Evolutionary conservation across 2,888 invertebrate genomes (phyloP).

Genomic region (Hoplodrina ambigua): DNA sequence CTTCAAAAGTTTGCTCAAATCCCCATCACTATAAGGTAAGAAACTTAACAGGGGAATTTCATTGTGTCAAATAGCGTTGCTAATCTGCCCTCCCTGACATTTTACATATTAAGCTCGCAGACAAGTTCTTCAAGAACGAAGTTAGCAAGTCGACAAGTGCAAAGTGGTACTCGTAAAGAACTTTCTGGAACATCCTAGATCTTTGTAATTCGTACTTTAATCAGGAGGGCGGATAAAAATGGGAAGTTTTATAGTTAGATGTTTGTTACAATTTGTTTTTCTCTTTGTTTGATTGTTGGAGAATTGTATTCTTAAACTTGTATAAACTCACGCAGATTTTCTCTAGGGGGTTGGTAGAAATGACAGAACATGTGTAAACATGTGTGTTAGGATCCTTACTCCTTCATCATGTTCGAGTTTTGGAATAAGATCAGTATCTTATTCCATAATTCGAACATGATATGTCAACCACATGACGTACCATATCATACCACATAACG

Average conservation of each 20-base stretch:
- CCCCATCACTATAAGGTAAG: constrained; percentile 56
- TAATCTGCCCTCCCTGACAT: constrained; percentile 78
- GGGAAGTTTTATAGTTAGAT: constrained; percentile 5
- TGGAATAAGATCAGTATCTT: too few species aligned
- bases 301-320: not conserved
- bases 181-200: constrained; percentile 57
- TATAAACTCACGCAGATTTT: not conserved
- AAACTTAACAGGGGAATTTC: constrained; percentile 70
- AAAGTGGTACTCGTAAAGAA: constrained; percentile 62
- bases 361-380: too few species aligned
- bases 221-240: constrained; percentile 45
- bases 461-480: too few species aligned
- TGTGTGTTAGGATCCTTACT: too few species aligned
- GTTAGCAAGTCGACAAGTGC: constrained; percentile 66
- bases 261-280: constrained; percentile 14
- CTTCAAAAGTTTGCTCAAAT: constrained; percentile 56
- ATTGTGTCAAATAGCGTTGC: constrained; percentile 75
- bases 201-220: constrained; percentile 51
- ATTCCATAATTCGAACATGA: too few species aligned
- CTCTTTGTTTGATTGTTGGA: not conserved
- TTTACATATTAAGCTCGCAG: constrained; percentile 78
- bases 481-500: too few species aligned
- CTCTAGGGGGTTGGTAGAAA: too few species aligned
- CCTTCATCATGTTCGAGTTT: too few species aligned
- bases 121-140: constrained; percentile 67